Conservation (phyloP, 1,140 invertebrate species). For the Heliconius hermathena region DNA sequence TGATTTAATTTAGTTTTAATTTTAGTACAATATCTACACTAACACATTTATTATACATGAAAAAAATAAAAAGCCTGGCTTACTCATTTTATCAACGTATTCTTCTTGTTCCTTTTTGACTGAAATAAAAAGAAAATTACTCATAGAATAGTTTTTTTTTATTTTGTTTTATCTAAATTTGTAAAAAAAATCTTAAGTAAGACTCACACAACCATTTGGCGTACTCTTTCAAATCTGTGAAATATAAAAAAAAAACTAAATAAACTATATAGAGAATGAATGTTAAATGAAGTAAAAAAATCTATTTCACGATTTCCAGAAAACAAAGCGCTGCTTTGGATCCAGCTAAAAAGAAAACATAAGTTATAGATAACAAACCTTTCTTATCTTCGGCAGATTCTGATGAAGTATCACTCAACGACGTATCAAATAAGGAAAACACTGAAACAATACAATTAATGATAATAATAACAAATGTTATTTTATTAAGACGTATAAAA, state of each 20-base stretch:
- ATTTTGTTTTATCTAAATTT: neutral
- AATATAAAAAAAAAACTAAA: neutral
- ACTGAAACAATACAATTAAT: neutral
- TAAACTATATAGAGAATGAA: neutral
- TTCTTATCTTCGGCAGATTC: conserved; percentile 15
- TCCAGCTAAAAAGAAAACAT: no score
- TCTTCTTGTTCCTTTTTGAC: conserved; percentile 41
- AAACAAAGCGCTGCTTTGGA: no score
- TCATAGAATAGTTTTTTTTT: no score
- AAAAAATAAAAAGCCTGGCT: conserved; percentile 22
- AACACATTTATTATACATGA: no score
- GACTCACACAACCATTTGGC: conserved; percentile 41
- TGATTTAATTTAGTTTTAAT: no score
- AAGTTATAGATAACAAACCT: neutral
- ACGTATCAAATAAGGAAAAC: conserved; percentile 17
- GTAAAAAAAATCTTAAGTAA: neutral
- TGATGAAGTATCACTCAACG: conserved; percentile 22
- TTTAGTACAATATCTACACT: no score
- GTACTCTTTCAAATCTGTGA: conserved; percentile 43
- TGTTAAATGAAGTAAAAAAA: no score
- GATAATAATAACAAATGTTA: neutral
- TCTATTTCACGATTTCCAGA: no score
- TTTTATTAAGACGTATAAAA: no score
- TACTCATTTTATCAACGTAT: conserved; percentile 37
- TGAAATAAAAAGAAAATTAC: conserved; percentile 28